Conservation (phyloP, 2,797 vertebrate genomes). For the Myiotriccus ornatus region DNA sequence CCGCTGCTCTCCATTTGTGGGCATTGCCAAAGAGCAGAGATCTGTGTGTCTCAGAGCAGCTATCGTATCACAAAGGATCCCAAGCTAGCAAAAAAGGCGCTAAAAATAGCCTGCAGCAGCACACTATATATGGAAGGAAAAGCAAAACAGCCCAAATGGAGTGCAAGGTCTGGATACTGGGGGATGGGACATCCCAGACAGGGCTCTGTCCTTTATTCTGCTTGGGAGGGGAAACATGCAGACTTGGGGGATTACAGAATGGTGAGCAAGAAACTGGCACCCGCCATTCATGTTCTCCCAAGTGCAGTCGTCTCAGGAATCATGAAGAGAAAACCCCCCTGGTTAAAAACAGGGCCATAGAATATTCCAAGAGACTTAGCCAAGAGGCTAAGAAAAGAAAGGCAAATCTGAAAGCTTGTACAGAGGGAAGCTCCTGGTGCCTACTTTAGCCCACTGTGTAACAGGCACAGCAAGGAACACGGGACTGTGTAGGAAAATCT, state of each 20-base stretch:
- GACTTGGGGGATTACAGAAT: background rate
- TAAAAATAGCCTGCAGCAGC: conserved; percentile 81
- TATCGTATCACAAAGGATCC: conserved; percentile 72
- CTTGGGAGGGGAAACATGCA: background rate
- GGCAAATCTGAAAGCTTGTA: background rate
- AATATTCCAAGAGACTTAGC: background rate
- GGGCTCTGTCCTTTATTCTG: background rate
- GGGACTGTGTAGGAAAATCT: background rate
- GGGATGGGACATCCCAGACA: conserved; percentile 51
- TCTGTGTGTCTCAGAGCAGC: conserved; percentile 71
- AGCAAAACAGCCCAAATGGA: conserved; percentile 70
- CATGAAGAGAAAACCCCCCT: background rate
- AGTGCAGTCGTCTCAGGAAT: conserved; percentile 6
- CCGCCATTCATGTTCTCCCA: background rate
- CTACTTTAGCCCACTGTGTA: background rate
- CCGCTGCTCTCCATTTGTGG: conserved; percentile 80
- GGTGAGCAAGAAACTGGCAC: conserved; percentile 25
- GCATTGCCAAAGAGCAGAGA: conserved; percentile 74
- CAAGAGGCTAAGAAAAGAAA: conserved; percentile 21
- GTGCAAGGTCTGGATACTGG: conserved; percentile 47
- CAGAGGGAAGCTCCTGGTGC: background rate
- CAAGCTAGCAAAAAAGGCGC: conserved; percentile 66
- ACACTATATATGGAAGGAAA: conserved; percentile 82
- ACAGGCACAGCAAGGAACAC: background rate
- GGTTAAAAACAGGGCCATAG: background rate